These are phyloP conservation scores for Parochlus steinenii DNA, from an alignment of 2,888 invertebrate genomes.

Conservation along the genomic window DNA sequence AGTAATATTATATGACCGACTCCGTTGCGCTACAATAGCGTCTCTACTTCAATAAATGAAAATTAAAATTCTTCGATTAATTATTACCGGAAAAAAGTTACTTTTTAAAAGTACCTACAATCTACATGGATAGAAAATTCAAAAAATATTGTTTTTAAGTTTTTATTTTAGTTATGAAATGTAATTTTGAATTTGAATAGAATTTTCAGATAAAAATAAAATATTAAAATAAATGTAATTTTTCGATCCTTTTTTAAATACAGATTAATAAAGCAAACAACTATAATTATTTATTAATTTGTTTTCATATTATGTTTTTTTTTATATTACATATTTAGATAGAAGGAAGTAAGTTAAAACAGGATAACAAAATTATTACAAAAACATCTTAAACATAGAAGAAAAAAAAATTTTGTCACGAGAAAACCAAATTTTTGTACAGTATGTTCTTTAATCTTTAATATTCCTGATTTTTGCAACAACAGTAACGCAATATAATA, in stretches of 20 bases:
- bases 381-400: too few species aligned
- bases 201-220: not conserved
- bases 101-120: too few species aligned
- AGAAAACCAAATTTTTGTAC: too few species aligned
- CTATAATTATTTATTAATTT: not conserved
- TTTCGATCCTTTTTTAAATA: not conserved
- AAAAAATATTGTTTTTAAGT: not conserved
- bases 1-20: conserved; percentile 32
- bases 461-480: too few species aligned
- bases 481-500: too few species aligned
- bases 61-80: too few species aligned
- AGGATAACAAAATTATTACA: not conserved
- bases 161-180: not conserved
- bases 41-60: too few species aligned
- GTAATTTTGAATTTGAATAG: not conserved
- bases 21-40: conserved; percentile 30
- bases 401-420: too few species aligned
- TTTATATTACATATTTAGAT: not conserved
- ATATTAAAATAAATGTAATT: not conserved
- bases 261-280: not conserved
- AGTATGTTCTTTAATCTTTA: too few species aligned
- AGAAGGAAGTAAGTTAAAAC: not conserved
- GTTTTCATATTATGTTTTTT: not conserved
- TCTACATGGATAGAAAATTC: not conserved
- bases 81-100: too few species aligned